Evolutionary conservation across 2,797 vertebrate genomes (phyloP).

Genomic region (Mormyrops attenuatus): DNA sequence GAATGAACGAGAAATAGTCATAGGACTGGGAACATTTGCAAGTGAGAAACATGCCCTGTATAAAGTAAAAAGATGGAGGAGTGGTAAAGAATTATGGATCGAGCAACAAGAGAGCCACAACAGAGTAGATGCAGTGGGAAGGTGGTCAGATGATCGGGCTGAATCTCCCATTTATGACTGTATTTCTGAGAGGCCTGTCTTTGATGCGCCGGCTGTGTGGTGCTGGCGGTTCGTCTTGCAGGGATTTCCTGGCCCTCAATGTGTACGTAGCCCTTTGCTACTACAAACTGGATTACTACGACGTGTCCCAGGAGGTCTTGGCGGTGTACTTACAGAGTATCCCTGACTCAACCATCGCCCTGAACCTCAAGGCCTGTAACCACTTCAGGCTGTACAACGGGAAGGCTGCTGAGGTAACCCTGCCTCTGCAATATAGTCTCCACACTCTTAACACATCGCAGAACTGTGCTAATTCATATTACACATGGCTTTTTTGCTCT

Average conservation of each 20-base stretch:
- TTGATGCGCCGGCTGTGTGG: not conserved
- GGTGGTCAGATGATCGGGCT: not conserved
- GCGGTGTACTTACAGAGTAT: slow-evolving; percentile 92
- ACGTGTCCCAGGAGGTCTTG: slow-evolving; percentile 92
- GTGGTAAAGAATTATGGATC: not conserved
- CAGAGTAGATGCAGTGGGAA: not conserved
- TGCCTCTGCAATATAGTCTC: not conserved
- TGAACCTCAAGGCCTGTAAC: slow-evolving; percentile 97
- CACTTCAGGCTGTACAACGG: slow-evolving; percentile 93
- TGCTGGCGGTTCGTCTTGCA: slow-evolving; percentile 41
- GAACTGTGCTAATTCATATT: not conserved
- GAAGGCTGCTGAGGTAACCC: slow-evolving; percentile 85
- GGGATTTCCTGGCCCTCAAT: slow-evolving; percentile 91
- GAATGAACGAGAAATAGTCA: not conserved
- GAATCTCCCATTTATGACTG: not conserved
- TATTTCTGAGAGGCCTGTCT: not conserved
- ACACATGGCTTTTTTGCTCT: not conserved
- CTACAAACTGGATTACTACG: slow-evolving; percentile 97
- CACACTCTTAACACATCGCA: not conserved
- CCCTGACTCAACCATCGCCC: slow-evolving; percentile 91
- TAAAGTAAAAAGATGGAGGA: not conserved
- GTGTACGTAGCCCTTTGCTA: slow-evolving; percentile 96
- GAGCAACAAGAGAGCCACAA: not conserved
- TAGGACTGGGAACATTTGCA: not conserved
- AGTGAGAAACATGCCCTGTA: not conserved